A percentile compares a stretch with the other conserved stretches of the same genome.
phyloP scores from a whole-genome alignment of 53 echinoderm and acorn worm genomes.

The Holothuria leucospilota region DNA sequence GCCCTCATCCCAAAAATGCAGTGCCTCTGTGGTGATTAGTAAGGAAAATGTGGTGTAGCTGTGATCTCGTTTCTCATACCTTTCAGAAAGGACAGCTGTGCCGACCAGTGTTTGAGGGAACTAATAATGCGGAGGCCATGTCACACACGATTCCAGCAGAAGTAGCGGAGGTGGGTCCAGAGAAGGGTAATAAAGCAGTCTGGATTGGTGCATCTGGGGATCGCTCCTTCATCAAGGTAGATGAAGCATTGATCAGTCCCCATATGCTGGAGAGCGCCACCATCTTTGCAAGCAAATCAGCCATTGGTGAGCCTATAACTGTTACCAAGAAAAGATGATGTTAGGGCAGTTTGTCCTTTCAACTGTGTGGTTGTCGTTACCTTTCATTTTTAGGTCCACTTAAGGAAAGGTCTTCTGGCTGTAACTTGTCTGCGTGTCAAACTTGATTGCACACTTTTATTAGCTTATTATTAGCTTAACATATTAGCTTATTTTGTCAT shows the following conservation, averaged over 20 bases:
- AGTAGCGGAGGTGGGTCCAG: constrained; percentile 79
- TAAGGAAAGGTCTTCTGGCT: no score
- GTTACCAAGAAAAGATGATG: background rate
- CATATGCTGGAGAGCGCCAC: constrained; percentile 86
- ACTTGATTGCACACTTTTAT: no score
- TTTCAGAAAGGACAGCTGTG: constrained; percentile 93
- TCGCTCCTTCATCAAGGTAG: constrained; percentile 90
- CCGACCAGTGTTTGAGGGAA: constrained; percentile 80
- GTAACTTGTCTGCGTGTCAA: no score
- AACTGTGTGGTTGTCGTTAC: no score
- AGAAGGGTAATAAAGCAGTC: constrained; percentile 79
- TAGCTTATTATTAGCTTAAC: no score
- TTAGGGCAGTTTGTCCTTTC: background rate
- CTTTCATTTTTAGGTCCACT: no score
- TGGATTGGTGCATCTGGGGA: constrained; percentile 93
- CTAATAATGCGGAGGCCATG: constrained; percentile 74
- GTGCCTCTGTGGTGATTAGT: no score
- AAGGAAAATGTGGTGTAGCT: background rate
- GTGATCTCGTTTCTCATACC: no score
- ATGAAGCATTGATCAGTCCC: constrained; percentile 91
- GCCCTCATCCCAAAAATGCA: no score
- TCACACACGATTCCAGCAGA: constrained; percentile 78
- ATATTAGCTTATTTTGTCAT: no score
- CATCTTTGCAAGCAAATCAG: constrained; percentile 87
- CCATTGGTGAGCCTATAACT: constrained; percentile 62